Evolutionary conservation across 2,797 vertebrate genomes (phyloP), one percentile per base, ranked within the genome.

Genomic region (Crax fasciolata): DNA sequence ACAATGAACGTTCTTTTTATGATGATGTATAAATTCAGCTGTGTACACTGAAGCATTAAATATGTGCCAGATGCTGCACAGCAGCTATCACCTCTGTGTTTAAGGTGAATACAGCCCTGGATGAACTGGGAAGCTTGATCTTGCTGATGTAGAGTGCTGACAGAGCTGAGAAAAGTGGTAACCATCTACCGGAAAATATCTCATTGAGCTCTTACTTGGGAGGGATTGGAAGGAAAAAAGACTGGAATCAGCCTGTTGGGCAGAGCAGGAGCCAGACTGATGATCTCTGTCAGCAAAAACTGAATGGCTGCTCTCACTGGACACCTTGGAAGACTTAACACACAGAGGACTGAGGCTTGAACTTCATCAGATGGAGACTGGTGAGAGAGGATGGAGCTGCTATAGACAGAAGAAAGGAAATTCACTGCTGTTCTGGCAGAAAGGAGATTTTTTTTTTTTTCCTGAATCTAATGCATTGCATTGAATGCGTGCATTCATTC

Each of bases 61-160:
- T 70, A 71, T 19, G 30, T 62, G 73, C 30, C 84, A 91, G 90
- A 80, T 90, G 79, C 57, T 83, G 46, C n/a, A 24, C 1, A 92
- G 70, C 54, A 87, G 63, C 87, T 96, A 89, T 73, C 62, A 73
- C 48, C 57, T 94, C 70, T 38, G 23, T 52, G 32, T 93, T 93
- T 84, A 88, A 92, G 68, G 62, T 30, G 78, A 85, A 81, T 43
- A 74, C 46, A 81, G 54, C 55, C 30, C 75, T 75, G 23, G 51
- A 49, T 72, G 51, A 94, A 57, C 67, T 84, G 30, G 0, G 1
- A 91, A 25, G 17, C 46, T 90, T 76, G 21, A 76, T 91, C 76
- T 55, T 75, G 58, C 58, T 78, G 62, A 75, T 39, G 65, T 7
- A 86, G 51, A 93, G 23, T 21, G 54, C 27, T 66, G 70, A 81